Conservation (phyloP, 2,797 vertebrate genomes). For the Tenualosa ilisha region DNA sequence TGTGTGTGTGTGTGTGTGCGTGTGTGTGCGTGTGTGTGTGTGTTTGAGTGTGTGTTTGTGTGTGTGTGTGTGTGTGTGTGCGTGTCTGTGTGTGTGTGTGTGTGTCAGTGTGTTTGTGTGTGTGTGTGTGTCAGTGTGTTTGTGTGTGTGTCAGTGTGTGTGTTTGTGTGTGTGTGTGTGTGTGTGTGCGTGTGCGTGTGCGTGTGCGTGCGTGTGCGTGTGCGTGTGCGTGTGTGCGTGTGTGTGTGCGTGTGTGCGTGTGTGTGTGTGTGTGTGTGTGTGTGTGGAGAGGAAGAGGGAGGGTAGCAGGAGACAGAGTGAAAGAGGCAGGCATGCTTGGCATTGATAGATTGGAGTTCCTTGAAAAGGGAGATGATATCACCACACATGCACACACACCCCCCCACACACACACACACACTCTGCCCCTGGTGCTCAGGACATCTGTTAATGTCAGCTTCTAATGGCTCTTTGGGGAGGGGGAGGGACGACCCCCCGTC, state of each 20-base stretch:
- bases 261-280: conserved; percentile 28
- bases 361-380: conserved; percentile 52
- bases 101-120: conserved; percentile 31
- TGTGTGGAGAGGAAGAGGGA: neutral
- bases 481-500: conserved; percentile 42
- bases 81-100: neutral
- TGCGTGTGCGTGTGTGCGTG: conserved; percentile 10
- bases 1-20: too few relatives aligned
- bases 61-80: conserved; percentile 28
- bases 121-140: neutral
- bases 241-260: conserved; percentile 5
- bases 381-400: conserved; percentile 14
- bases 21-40: neutral
- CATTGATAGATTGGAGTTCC: conserved; percentile 56
- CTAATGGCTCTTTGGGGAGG: conserved; percentile 55
- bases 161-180: conserved; percentile 27
- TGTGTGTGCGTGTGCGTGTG: neutral
- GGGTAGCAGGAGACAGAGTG: neutral
- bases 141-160: conserved; percentile 11
- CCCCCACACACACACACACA: neutral
- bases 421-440: conserved; percentile 41
- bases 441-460: conserved; percentile 60
- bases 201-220: too few relatives aligned
- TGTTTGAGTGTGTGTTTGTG: conserved; percentile 10
- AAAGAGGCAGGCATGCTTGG: conserved; percentile 31